Evolutionary conservation across 2,888 invertebrate genomes (phyloP).

Genomic region (Xestoiulus laeticollis): DNA sequence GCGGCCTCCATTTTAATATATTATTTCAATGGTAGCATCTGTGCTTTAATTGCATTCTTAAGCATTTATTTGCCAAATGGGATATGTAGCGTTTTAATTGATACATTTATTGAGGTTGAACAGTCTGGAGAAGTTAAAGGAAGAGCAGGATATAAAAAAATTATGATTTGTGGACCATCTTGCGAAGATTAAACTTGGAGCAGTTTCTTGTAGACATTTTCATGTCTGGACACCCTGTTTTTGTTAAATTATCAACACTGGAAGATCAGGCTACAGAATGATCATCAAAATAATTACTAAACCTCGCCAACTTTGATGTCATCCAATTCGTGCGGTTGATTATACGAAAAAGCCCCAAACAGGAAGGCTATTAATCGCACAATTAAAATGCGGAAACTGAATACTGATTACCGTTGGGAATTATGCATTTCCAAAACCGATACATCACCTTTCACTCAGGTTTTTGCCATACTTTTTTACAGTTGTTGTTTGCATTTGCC

Average conservation of each 20-base stretch:
- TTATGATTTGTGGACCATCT: not conserved
- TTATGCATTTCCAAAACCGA: slow-evolving; percentile 9
- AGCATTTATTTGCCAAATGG: slow-evolving; percentile 9
- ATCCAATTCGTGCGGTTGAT: too few species aligned
- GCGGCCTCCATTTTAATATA: slow-evolving; percentile 9
- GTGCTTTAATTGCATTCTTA: not conserved
- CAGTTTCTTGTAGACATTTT: too few species aligned
- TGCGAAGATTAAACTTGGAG: too few species aligned
- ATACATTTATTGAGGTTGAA: not conserved
- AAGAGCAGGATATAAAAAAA: not conserved
- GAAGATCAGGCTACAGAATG: too few species aligned
- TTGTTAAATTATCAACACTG: too few species aligned
- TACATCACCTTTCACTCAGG: not conserved
- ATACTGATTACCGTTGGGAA: not conserved
- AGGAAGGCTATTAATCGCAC: not conserved
- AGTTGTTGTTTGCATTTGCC: not conserved
- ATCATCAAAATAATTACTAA: too few species aligned
- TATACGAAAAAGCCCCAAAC: not conserved
- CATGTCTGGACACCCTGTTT: too few species aligned
- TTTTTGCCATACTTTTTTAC: not conserved
- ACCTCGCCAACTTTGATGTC: not conserved
- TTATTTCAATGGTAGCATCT: not conserved
- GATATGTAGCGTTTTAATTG: not conserved
- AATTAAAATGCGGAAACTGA: not conserved
- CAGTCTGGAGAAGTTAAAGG: not conserved